Conservation (phyloP, 1,140 invertebrate genomes). For the Anoplophora glabripennis region DNA sequence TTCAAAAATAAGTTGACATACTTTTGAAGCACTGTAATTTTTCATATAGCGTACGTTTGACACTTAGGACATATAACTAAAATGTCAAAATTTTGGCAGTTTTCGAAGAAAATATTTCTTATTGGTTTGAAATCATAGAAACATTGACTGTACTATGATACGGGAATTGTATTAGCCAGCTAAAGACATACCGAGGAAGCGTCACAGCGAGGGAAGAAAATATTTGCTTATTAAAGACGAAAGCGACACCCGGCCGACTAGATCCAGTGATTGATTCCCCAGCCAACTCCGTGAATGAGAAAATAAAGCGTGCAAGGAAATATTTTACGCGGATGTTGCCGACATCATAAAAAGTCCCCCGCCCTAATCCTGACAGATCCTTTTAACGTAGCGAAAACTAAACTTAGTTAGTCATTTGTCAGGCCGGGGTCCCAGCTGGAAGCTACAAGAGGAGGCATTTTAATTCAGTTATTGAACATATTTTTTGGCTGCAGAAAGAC, state of each 20-base stretch:
- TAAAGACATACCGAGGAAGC: too few relatives aligned
- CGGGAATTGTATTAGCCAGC: too few relatives aligned
- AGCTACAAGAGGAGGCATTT: conserved; percentile 38
- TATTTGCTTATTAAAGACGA: too few relatives aligned
- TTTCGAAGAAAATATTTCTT: too few relatives aligned
- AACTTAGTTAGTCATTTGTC: conserved; percentile 42
- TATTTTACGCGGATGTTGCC: background rate
- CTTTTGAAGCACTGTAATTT: too few relatives aligned
- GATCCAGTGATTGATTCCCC: background rate
- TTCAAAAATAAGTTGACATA: too few relatives aligned
- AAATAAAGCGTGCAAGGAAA: background rate
- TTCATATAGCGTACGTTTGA: too few relatives aligned
- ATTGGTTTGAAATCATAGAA: too few relatives aligned
- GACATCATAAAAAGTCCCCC: conserved; percentile 25
- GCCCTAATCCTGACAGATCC: conserved; percentile 27
- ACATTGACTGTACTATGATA: too few relatives aligned
- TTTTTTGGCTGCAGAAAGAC: conserved; percentile 40
- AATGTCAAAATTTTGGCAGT: too few relatives aligned
- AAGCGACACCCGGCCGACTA: background rate
- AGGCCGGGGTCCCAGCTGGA: conserved; percentile 26
- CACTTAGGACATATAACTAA: too few relatives aligned
- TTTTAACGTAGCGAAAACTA: conserved; percentile 29
- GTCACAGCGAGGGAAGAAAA: too few relatives aligned
- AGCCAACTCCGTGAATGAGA: background rate
- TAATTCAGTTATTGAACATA: conserved; percentile 44